Evolutionary conservation across 1,140 invertebrate species (phyloP).

Genomic region (Neotoxoptera formosana): DNA sequence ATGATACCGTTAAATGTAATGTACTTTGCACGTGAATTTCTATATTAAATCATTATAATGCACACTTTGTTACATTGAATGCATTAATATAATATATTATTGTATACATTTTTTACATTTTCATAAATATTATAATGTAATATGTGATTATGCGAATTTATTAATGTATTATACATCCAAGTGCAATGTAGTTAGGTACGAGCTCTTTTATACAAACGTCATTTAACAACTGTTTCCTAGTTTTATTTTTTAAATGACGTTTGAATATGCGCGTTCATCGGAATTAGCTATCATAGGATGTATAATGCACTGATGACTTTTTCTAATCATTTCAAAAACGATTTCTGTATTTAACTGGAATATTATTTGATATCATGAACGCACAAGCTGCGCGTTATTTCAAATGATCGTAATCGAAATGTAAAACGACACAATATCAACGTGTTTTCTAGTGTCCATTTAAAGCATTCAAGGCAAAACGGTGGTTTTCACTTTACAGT

Average conservation of each 20-base stretch:
- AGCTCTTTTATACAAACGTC: not conserved
- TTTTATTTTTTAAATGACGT: not conserved
- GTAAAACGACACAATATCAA: constrained; percentile 10
- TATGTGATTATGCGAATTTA: no score
- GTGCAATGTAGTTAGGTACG: not conserved
- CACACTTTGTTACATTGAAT: not conserved
- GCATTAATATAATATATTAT: not conserved
- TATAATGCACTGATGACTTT: not conserved
- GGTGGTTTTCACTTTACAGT: not conserved
- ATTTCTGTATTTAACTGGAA: not conserved
- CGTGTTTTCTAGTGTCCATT: not conserved
- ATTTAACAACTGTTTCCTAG: not conserved
- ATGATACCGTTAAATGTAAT: not conserved
- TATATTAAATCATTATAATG: not conserved
- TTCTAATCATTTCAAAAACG: not conserved
- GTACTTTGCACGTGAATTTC: not conserved
- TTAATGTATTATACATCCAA: not conserved
- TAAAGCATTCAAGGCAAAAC: constrained; percentile 32
- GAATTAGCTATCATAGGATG: not conserved
- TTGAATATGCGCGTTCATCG: not conserved
- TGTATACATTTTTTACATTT: not conserved
- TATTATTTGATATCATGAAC: not conserved
- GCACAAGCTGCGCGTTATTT: no score
- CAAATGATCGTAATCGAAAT: constrained; percentile 16
- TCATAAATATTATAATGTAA: not conserved